Evolutionary conservation across 2,888 invertebrate genomes (phyloP).

Genomic region (Keiferia lycopersicella): DNA sequence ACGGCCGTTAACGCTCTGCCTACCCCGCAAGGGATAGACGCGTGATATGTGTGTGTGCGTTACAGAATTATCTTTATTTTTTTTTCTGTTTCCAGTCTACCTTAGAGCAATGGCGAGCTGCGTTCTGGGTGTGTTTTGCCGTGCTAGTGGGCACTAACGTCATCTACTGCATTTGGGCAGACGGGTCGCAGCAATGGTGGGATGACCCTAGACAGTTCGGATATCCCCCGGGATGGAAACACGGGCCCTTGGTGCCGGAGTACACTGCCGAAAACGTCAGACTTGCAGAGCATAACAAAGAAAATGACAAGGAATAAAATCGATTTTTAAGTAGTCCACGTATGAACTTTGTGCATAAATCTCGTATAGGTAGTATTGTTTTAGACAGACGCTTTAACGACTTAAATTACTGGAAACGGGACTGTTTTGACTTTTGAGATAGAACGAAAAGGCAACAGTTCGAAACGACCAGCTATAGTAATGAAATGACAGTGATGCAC

Average conservation of each 20-base stretch:
- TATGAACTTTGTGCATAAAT: too few species aligned
- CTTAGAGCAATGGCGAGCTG: slow-evolving; percentile 77
- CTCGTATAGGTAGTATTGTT: too few species aligned
- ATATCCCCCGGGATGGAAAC: slow-evolving; percentile 68
- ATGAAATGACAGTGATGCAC: too few species aligned
- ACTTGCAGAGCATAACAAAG: slow-evolving; percentile 44
- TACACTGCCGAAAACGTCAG: slow-evolving; percentile 51
- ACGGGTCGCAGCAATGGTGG: slow-evolving; percentile 88
- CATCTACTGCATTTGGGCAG: slow-evolving; percentile 84
- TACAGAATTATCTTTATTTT: background rate
- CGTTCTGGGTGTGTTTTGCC: slow-evolving; percentile 87
- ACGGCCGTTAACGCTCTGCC: too few species aligned
- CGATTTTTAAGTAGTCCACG: background rate
- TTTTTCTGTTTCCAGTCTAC: slow-evolving; percentile 56
- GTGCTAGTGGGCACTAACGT: slow-evolving; percentile 84
- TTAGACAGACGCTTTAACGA: too few species aligned
- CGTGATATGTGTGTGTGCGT: too few species aligned
- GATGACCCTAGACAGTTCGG: slow-evolving; percentile 81
- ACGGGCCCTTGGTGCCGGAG: slow-evolving; percentile 57
- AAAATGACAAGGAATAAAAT: slow-evolving; percentile 16
- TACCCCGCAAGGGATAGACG: too few species aligned
- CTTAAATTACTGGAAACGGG: too few species aligned
- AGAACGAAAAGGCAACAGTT: too few species aligned
- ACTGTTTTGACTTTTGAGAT: too few species aligned
- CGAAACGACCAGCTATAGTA: too few species aligned